These are phyloP conservation scores for Orestias chungarensis DNA, from an alignment of 2,797 vertebrate species.

Conservation along the genomic window DNA sequence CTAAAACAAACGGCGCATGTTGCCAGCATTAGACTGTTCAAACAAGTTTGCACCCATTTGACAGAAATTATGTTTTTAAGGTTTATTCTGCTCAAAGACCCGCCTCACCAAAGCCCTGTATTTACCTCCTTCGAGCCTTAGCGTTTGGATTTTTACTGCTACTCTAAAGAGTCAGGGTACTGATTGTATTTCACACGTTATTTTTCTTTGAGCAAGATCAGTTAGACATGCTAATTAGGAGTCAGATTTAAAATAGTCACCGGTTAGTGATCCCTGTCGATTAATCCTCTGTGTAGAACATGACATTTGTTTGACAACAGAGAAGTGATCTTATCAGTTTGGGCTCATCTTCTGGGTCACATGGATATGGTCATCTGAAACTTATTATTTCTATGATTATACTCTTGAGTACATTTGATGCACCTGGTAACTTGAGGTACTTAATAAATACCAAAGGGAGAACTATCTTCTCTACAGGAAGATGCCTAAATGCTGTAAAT, in stretches of 20 bases:
- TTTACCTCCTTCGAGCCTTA: not conserved
- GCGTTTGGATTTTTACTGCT: not conserved
- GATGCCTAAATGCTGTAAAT: not conserved
- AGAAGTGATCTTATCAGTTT: constrained; percentile 2
- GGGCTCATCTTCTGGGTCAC: not conserved
- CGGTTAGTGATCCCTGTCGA: not conserved
- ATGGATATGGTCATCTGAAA: not conserved
- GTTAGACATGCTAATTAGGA: constrained; percentile 2
- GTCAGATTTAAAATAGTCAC: constrained; percentile 7
- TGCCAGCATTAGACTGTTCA: not conserved
- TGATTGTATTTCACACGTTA: constrained; percentile 5
- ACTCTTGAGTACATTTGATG: not conserved
- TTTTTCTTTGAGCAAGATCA: not conserved
- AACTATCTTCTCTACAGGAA: not conserved
- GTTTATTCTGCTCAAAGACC: not conserved
- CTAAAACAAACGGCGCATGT: not conserved
- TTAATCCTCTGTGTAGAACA: not conserved
- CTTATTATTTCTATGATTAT: not conserved
- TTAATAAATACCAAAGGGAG: not conserved
- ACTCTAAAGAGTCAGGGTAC: not conserved
- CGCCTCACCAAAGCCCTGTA: not conserved
- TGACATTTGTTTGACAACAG: not conserved
- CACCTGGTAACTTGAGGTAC: not conserved
- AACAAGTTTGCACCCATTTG: not conserved
- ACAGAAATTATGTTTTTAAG: not conserved